These are phyloP conservation scores for Hanleya hanleyi DNA, from an alignment of 2,888 invertebrate genomes.

Conservation along the genomic window DNA sequence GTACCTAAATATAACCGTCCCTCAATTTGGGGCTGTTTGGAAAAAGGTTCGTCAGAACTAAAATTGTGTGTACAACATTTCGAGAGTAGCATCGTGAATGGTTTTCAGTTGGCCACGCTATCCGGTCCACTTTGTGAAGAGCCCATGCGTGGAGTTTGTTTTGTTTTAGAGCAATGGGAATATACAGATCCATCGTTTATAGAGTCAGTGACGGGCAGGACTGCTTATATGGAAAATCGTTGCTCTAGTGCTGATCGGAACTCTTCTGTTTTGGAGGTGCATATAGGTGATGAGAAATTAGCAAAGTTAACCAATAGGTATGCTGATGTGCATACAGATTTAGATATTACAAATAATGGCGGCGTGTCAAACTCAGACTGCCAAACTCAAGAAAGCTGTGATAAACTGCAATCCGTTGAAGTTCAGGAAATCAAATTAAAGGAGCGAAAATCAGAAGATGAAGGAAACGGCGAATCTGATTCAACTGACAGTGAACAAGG, in stretches of 20 bases:
- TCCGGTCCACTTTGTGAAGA: constrained; percentile 98
- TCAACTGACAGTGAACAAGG: constrained; percentile 7
- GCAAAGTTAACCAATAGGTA: too few relatives aligned
- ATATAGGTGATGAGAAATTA: too few relatives aligned
- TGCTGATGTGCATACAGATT: too few relatives aligned
- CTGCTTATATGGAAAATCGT: not conserved
- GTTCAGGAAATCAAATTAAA: not conserved
- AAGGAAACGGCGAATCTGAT: constrained; percentile 9
- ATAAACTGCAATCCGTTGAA: not conserved
- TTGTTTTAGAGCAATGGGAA: constrained; percentile 90
- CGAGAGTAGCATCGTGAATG: constrained; percentile 78
- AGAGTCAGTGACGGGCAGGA: not conserved
- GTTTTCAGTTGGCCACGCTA: constrained; percentile 81
- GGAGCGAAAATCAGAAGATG: not conserved
- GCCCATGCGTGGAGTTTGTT: constrained; percentile 93
- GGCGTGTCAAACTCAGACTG: not conserved
- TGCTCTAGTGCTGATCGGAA: not conserved
- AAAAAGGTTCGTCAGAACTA: constrained; percentile 11
- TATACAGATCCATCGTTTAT: not conserved
- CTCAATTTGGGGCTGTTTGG: constrained; percentile 71
- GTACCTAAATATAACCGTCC: constrained; percentile 80
- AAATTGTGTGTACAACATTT: constrained; percentile 53
- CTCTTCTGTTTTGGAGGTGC: too few relatives aligned
- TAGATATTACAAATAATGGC: not conserved
- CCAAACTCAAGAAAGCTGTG: not conserved